These are phyloP conservation scores for Archaeoteleia sp. DNA, from an alignment of 2,888 invertebrate species.

Conservation along the genomic window DNA sequence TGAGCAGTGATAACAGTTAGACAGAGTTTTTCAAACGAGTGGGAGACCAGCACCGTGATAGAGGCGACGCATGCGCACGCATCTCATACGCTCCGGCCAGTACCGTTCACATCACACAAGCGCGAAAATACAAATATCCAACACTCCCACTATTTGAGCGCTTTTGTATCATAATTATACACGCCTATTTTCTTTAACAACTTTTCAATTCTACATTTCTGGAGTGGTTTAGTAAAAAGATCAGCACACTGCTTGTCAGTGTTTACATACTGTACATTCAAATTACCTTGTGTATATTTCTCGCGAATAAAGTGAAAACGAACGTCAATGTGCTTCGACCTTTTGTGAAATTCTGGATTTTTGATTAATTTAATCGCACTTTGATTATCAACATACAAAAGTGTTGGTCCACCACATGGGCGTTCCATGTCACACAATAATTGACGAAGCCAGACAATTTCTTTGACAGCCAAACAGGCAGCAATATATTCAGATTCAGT, in stretches of 20 bases:
- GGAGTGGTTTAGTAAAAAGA: too few species aligned
- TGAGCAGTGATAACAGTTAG: too few species aligned
- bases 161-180: too few species aligned
- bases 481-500: constrained; percentile 61
- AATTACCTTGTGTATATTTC: constrained; percentile 7
- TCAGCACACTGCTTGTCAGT: constrained; percentile 22
- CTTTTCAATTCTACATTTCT: too few species aligned
- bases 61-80: too few species aligned
- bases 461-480: constrained; percentile 52
- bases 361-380: constrained; percentile 22
- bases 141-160: too few species aligned
- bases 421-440: constrained; percentile 52
- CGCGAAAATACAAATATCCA: too few species aligned
- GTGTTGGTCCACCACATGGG: constrained; percentile 25
- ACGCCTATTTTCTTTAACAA: too few species aligned
- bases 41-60: too few species aligned
- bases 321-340: constrained; percentile 31
- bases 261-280: constrained; percentile 18
- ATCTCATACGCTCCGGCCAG: too few species aligned
- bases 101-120: too few species aligned
- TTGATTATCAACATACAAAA: constrained; percentile 33
- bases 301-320: constrained; percentile 29
- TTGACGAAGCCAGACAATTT: constrained; percentile 55
- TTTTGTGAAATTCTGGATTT: constrained; percentile 28
- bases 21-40: too few species aligned